Percentiles rank a stretch among this genome's conserved stretches.
These are phyloP conservation scores for Argynnis bischoffii DNA, from an alignment of 2,888 invertebrate genomes.

Conservation along the genomic window DNA sequence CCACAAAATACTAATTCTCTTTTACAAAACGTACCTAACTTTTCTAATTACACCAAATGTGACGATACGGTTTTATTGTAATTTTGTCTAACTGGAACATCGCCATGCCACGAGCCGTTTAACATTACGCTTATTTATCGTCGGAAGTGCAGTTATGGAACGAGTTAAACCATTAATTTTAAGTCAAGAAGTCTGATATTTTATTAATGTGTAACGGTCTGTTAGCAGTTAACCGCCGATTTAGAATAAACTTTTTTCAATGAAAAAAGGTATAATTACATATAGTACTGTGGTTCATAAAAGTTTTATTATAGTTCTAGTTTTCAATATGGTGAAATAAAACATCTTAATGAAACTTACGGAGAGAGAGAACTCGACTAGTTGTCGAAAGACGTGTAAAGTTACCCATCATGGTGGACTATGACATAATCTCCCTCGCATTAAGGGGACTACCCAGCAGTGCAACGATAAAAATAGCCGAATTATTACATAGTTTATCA, in stretches of 20 bases:
- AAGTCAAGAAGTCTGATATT: conserved; percentile 5
- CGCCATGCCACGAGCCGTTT: conserved; percentile 32
- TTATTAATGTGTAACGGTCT: conserved; percentile 7
- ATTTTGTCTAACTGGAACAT: conserved; percentile 49
- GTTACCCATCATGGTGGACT: too few species aligned
- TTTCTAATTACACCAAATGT: conserved; percentile 75
- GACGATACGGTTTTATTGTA: conserved; percentile 66
- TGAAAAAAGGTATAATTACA: too few species aligned
- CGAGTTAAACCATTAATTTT: conserved; percentile 21
- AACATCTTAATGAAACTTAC: too few species aligned
- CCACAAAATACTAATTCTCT: conserved; percentile 76
- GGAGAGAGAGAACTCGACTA: too few species aligned
- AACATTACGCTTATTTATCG: conserved; percentile 33
- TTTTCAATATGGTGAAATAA: too few species aligned
- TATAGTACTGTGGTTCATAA: too few species aligned
- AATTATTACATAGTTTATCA: too few species aligned
- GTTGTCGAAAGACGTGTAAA: too few species aligned
- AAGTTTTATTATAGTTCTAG: too few species aligned
- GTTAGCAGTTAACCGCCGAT: background rate
- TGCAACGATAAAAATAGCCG: too few species aligned
- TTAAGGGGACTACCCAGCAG: too few species aligned
- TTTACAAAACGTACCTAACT: conserved; percentile 74
- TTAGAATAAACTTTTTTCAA: background rate
- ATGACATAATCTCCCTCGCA: too few species aligned
- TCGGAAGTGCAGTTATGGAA: conserved; percentile 27